Conservation (phyloP, 1,140 invertebrate genomes). For the Galleria mellonella region DNA sequence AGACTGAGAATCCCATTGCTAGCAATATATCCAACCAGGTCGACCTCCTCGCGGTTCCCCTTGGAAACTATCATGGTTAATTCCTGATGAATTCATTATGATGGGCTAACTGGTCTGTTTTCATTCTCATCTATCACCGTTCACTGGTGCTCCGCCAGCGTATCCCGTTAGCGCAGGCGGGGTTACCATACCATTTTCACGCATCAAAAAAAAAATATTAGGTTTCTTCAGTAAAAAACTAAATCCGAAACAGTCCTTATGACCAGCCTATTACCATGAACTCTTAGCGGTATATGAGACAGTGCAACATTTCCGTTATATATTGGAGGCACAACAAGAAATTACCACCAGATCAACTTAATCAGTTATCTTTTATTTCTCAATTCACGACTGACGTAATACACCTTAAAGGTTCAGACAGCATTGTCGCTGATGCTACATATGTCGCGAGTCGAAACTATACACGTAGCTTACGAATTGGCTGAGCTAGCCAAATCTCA, state of each 20-base stretch:
- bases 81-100: no score
- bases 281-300: conserved; percentile 27
- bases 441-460: not conserved
- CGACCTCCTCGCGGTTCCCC: no score
- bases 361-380: not conserved
- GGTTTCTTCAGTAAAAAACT: conserved; percentile 18
- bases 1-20: no score
- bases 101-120: no score
- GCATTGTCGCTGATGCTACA: not conserved
- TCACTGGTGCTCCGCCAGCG: no score
- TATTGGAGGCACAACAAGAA: conserved; percentile 22
- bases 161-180: no score
- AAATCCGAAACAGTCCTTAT: conserved; percentile 16
- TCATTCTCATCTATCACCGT: no score
- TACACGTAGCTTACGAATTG: not conserved
- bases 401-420: conserved; percentile 1
- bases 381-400: conserved; percentile 4
- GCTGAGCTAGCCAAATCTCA: not conserved
- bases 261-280: conserved; percentile 28
- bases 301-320: conserved; percentile 30
- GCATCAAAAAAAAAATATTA: no score
- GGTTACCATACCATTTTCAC: no score
- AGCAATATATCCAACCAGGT: no score
- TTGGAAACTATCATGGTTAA: no score
- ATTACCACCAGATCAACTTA: conserved; percentile 1